Percentiles rank a stretch among this genome's conserved stretches.
Conservation (phyloP, 1,140 invertebrate genomes). For the Drosophila malerkotliana region DNA sequence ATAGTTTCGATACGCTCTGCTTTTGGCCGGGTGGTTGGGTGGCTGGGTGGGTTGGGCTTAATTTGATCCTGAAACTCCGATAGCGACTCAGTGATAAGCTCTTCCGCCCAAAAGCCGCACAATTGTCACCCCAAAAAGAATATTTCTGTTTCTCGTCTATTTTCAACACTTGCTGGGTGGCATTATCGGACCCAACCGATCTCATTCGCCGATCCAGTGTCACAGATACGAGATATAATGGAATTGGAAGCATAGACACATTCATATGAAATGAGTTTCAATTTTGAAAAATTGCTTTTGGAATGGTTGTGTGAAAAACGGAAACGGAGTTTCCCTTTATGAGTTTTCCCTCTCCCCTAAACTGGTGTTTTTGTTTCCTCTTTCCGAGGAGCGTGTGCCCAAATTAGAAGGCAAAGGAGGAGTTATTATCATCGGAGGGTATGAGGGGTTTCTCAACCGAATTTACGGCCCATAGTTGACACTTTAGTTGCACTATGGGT, state of each 20-base stretch:
- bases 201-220: slow-evolving; percentile 67
- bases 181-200: slow-evolving; percentile 59
- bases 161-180: slow-evolving; percentile 67
- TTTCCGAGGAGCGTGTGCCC: slow-evolving; percentile 64
- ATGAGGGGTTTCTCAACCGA: slow-evolving; percentile 17
- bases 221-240: slow-evolving; percentile 70
- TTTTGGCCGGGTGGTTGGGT: background rate
- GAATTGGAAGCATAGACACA: slow-evolving; percentile 55
- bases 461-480: slow-evolving; percentile 67
- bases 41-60: background rate
- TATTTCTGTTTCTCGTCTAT: slow-evolving; percentile 17
- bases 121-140: slow-evolving; percentile 57
- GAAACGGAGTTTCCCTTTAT: slow-evolving; percentile 40
- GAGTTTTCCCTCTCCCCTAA: slow-evolving; percentile 10
- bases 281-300: slow-evolving; percentile 78
- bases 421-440: slow-evolving; percentile 15
- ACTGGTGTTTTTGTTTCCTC: slow-evolving; percentile 54
- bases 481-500: slow-evolving; percentile 57
- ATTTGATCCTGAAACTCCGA: slow-evolving; percentile 34
- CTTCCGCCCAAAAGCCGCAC: slow-evolving; percentile 17
- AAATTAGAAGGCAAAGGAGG: slow-evolving; percentile 74
- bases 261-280: slow-evolving; percentile 73
- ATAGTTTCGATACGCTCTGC: slow-evolving; percentile 5
- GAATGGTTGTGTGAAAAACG: slow-evolving; percentile 78
- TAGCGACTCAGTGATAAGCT: slow-evolving; percentile 55